Evolutionary conservation across 2,888 invertebrate species (phyloP).

Genomic region (Oscheius sp.): DNA sequence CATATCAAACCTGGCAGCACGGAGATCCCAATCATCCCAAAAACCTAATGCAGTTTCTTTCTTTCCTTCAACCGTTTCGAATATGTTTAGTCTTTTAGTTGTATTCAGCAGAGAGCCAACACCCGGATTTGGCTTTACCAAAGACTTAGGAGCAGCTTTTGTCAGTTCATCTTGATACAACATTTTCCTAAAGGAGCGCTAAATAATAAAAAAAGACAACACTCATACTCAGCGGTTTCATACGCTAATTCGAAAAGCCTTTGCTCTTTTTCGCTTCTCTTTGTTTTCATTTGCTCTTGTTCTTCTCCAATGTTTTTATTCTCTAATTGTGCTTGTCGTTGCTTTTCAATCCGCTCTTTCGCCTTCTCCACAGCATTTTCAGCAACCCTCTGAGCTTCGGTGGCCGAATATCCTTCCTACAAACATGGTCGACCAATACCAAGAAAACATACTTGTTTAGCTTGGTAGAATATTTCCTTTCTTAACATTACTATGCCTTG

Average conservation of each 20-base stretch:
- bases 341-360: slow-evolving; percentile 42
- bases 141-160: background rate
- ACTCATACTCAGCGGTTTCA: slow-evolving; percentile 54
- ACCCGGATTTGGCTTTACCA: slow-evolving; percentile 35
- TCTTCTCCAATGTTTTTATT: slow-evolving; percentile 28
- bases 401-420: slow-evolving; percentile 48
- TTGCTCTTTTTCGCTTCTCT: slow-evolving; percentile 51
- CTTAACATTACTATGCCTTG: slow-evolving; percentile 37
- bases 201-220: background rate
- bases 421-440: background rate
- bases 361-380: slow-evolving; percentile 58
- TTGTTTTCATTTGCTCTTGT: slow-evolving; percentile 36
- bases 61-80: slow-evolving; percentile 37
- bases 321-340: slow-evolving; percentile 39
- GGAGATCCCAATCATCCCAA: slow-evolving; percentile 58
- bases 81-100: slow-evolving; percentile 41
- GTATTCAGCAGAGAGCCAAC: slow-evolving; percentile 41
- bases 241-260: slow-evolving; percentile 56
- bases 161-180: slow-evolving; percentile 49
- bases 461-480: slow-evolving; percentile 66
- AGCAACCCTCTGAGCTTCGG: slow-evolving; percentile 54
- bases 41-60: slow-evolving; percentile 43
- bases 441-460: slow-evolving; percentile 53
- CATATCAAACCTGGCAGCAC: slow-evolving; percentile 46
- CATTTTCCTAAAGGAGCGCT: slow-evolving; percentile 38